phyloP scores from a whole-genome alignment of 2,888 invertebrate genomes.

The Cantharis rufa region DNA sequence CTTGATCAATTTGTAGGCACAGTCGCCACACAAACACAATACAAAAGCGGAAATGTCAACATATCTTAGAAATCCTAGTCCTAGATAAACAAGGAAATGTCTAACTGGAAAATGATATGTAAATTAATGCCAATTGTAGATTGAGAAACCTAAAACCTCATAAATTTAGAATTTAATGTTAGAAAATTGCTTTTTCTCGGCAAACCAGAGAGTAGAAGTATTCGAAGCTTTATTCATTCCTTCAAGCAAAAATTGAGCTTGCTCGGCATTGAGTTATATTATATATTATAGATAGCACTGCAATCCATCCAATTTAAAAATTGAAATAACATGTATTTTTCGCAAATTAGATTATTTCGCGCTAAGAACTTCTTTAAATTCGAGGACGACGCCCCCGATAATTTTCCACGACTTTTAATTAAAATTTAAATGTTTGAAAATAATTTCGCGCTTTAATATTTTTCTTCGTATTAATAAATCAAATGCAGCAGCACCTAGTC shows the following conservation, averaged over 20 bases:
- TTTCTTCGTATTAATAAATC: neutral
- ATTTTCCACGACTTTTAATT: neutral
- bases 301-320: neutral
- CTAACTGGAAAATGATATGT: slow-evolving; percentile 23
- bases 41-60: slow-evolving; percentile 18
- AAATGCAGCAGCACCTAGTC: neutral
- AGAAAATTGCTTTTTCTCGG: slow-evolving; percentile 21
- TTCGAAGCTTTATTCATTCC: slow-evolving; percentile 11
- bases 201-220: slow-evolving; percentile 8
- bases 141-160: slow-evolving; percentile 23
- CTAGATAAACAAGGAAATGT: slow-evolving; percentile 20
- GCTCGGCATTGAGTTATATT: slow-evolving; percentile 7
- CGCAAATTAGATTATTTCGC: neutral
- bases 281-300: neutral
- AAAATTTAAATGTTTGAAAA: neutral
- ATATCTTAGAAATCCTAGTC: slow-evolving; percentile 15
- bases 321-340: neutral
- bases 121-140: slow-evolving; percentile 25
- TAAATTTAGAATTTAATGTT: slow-evolving; percentile 25
- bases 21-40: neutral
- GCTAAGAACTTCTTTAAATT: neutral
- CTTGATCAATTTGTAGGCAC: neutral
- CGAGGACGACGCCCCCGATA: neutral
- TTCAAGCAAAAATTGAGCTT: slow-evolving; percentile 9
- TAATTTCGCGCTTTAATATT: neutral